These are phyloP conservation scores for Schrankia costaestrigalis DNA, from an alignment of 2,888 invertebrate species.

Conservation along the genomic window DNA sequence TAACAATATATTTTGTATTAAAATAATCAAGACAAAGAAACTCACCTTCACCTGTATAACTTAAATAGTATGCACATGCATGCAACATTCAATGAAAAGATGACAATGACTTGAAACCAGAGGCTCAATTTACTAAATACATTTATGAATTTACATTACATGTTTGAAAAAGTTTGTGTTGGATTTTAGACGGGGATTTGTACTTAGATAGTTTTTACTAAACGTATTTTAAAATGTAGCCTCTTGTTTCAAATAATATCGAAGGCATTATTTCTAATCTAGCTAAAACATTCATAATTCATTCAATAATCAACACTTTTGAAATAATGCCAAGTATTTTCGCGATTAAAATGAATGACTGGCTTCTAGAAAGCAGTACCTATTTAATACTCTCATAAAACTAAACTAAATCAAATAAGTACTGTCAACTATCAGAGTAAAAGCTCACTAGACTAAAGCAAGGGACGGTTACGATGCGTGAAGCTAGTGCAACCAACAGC, in stretches of 20 bases:
- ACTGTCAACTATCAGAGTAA: slow-evolving; percentile 20
- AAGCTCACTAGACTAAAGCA: slow-evolving; percentile 17
- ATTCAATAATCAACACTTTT: not conserved
- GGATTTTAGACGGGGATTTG: too few species aligned
- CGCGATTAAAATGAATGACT: too few species aligned
- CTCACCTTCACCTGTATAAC: slow-evolving; percentile 27
- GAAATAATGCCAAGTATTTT: slow-evolving; percentile 7
- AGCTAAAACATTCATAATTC: slow-evolving; percentile 1
- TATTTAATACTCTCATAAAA: not conserved
- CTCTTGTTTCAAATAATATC: slow-evolving; percentile 17
- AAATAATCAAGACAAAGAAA: slow-evolving; percentile 2
- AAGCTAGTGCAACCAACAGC: slow-evolving; percentile 38
- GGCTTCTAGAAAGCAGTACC: slow-evolving; percentile 17
- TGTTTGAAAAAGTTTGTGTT: too few species aligned
- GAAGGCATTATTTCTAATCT: slow-evolving; percentile 11
- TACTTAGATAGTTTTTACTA: too few species aligned
- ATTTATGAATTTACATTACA: too few species aligned
- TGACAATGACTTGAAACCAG: too few species aligned
- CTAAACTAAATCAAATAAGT: not conserved
- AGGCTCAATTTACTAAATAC: too few species aligned
- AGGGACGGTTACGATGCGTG: slow-evolving; percentile 27
- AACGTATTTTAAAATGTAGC: too few species aligned
- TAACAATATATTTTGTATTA: slow-evolving; percentile 6
- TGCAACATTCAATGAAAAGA: too few species aligned
- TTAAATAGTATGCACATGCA: slow-evolving; percentile 11